phyloP scores from a whole-genome alignment of 2,797 vertebrate genomes.

The Enteromius viviparus region DNA sequence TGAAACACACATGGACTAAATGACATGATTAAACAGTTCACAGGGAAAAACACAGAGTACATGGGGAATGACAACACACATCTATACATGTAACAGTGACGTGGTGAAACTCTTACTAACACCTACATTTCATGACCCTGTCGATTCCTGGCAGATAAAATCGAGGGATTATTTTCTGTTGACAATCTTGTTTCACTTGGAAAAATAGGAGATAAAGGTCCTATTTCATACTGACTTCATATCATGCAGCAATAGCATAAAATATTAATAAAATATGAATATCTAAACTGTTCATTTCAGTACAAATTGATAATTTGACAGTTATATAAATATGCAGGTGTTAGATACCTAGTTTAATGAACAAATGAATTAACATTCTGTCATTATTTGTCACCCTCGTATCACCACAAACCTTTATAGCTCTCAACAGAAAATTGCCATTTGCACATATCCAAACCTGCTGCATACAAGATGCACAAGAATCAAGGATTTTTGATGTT shows the following conservation, averaged over 20 bases:
- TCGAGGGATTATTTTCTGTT: neutral
- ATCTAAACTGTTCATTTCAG: neutral
- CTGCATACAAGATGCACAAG: neutral
- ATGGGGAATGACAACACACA: no score
- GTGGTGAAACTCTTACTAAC: neutral
- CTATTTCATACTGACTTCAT: neutral
- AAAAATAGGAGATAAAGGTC: neutral
- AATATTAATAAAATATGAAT: slow-evolving; percentile 2
- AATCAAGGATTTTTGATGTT: neutral
- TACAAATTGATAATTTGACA: neutral
- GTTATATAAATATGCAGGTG: neutral
- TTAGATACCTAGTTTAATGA: neutral
- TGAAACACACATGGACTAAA: no score
- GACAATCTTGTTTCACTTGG: neutral
- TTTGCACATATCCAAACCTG: neutral
- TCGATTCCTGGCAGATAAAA: neutral
- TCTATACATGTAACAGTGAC: neutral
- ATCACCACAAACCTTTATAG: neutral
- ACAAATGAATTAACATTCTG: neutral
- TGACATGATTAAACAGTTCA: no score
- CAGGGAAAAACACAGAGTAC: no score
- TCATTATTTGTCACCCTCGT: neutral
- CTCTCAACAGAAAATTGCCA: neutral
- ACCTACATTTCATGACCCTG: neutral
- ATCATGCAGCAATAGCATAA: neutral